Evolutionary conservation across 2,113 vertebrate genomes (phyloP).

Genomic region (Gymnobelideus leadbeateri): DNA sequence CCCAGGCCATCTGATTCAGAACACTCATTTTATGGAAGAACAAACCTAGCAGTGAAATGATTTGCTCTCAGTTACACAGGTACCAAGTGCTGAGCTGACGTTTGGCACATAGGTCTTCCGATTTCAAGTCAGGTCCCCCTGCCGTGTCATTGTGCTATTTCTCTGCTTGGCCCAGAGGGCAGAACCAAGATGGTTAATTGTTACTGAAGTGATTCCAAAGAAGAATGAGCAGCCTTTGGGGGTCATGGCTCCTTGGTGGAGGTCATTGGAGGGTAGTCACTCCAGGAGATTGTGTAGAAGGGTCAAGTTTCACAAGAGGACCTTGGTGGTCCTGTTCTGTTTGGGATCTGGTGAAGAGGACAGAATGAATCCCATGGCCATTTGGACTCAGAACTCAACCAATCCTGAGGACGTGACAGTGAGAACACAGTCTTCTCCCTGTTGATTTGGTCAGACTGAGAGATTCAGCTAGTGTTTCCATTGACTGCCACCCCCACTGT

Average conservation of each 20-base stretch:
- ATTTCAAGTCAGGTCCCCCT: too few relatives aligned
- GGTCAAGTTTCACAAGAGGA: too few relatives aligned
- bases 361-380: not conserved
- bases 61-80: too few relatives aligned
- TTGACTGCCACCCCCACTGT: accelerated
- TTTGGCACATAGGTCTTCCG: too few relatives aligned
- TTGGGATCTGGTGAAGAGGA: not conserved
- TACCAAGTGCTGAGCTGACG: not conserved
- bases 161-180: not conserved
- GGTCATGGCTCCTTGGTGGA: too few relatives aligned
- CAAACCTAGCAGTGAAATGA: not conserved
- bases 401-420: too few relatives aligned
- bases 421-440: too few relatives aligned
- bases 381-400: not conserved
- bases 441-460: not conserved
- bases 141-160: too few relatives aligned
- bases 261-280: too few relatives aligned
- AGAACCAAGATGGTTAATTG: too few relatives aligned
- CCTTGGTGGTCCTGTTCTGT: not conserved
- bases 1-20: not conserved
- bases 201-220: not conserved
- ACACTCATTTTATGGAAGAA: not conserved
- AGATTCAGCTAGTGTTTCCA: accelerated
- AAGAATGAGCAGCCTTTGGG: too few relatives aligned
- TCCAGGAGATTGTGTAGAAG: not conserved